Evolutionary conservation across 2,113 vertebrate genomes (phyloP).

Genomic region (Gambusia affinis): DNA sequence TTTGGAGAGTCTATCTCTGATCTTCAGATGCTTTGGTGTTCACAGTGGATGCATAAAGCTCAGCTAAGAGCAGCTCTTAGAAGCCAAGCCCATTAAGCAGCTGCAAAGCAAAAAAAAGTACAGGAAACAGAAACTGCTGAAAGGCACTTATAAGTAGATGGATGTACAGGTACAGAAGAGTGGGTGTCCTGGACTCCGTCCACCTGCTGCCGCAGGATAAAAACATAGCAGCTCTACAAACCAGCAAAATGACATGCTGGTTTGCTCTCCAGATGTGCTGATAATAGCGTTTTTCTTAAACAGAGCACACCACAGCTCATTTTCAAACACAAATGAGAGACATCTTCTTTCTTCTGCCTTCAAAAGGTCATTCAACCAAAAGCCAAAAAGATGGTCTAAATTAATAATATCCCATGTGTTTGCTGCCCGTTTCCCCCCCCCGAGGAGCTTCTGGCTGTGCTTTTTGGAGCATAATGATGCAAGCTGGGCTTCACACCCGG

Average conservation of each 20-base stretch:
- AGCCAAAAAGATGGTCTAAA: conserved; percentile 47
- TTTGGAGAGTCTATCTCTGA: conserved; percentile 16
- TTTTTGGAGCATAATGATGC: conserved; percentile 68
- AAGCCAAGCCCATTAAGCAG: conserved; percentile 49
- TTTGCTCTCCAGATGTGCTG: not conserved
- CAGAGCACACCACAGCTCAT: not conserved
- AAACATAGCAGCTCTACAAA: conserved; percentile 13
- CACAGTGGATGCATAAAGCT: conserved; percentile 36
- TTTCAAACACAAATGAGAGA: conserved; percentile 19
- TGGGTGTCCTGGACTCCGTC: conserved; percentile 46
- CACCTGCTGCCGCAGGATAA: conserved; percentile 7
- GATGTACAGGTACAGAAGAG: conserved; percentile 6
- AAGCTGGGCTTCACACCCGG: conserved; percentile 25
- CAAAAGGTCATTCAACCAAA: conserved; percentile 23
- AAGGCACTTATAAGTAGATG: conserved; percentile 45
- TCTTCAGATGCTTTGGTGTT: conserved; percentile 34
- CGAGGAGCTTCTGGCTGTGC: conserved; percentile 44
- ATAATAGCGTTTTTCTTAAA: not conserved
- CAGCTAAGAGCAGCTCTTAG: conserved; percentile 56
- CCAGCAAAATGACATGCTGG: not conserved
- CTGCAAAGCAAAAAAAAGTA: conserved; percentile 43
- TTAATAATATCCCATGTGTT: conserved; percentile 53
- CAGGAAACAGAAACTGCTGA: conserved; percentile 43
- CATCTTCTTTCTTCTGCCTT: conserved; percentile 18
- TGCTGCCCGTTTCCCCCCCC: conserved; percentile 26